Percentiles rank a stretch among this genome's conserved stretches.
phyloP scores from a whole-genome alignment of 2,113 vertebrate species.

The Melierax canorus region DNA sequence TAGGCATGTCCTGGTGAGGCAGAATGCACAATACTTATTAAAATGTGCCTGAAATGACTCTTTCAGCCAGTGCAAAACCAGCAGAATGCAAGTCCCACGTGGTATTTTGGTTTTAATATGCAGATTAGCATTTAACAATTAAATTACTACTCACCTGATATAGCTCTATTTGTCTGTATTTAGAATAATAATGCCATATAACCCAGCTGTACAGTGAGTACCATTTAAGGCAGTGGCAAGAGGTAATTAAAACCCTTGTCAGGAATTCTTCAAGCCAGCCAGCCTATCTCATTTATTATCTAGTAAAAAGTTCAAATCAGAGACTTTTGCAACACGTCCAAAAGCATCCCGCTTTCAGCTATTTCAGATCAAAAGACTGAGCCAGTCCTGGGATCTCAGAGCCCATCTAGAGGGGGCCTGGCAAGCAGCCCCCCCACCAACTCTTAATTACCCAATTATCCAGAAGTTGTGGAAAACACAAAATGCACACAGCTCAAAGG shows the following conservation, averaged over 20 bases:
- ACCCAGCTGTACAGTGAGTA: background rate
- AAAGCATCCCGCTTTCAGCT: background rate
- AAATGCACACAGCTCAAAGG: background rate
- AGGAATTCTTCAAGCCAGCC: background rate
- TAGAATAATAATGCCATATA: background rate
- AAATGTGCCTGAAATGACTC: background rate
- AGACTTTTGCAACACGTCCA: background rate
- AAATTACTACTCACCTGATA: constrained; percentile 1
- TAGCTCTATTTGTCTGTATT: background rate
- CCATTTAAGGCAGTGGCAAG: background rate
- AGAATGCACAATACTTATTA: constrained; percentile 1
- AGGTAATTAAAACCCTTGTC: background rate
- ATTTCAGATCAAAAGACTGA: background rate
- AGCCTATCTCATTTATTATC: background rate
- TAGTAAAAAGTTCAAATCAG: background rate
- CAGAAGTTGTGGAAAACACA: background rate
- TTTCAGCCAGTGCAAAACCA: constrained; percentile 4
- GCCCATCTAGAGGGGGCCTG: background rate
- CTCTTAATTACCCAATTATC: background rate
- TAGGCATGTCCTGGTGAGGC: background rate
- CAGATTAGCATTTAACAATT: constrained; percentile 28
- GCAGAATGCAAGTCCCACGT: background rate
- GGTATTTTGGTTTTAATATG: background rate
- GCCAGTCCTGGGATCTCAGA: background rate
- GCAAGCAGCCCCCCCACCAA: background rate